These are phyloP conservation scores for Tokudaia tokunoshimensis DNA, from an alignment of 2,797 vertebrate genomes.

Conservation along the genomic window DNA sequence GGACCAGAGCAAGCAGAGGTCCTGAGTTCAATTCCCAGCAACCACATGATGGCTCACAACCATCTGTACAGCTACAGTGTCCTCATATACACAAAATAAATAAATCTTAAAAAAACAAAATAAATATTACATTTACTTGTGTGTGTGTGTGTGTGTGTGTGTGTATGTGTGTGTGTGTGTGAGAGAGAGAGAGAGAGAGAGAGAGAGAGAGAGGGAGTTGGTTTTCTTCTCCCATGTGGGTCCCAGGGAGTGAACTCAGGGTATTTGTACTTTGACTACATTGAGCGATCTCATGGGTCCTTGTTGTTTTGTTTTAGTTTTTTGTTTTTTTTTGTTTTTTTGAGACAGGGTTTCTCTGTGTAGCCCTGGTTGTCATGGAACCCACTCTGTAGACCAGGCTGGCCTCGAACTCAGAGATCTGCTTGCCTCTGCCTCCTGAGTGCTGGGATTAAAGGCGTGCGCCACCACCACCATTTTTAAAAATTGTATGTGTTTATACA, in stretches of 20 bases:
- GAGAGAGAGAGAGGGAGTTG: neutral
- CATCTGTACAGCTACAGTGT: no score
- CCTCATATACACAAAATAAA: no score
- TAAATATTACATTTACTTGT: neutral
- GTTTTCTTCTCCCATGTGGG: neutral
- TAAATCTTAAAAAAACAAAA: no score
- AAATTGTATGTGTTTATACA: neutral
- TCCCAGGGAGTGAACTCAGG: neutral
- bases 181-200: neutral
- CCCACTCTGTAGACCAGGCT: neutral
- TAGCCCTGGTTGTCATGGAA: neutral
- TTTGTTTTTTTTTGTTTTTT: neutral
- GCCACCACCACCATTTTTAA: neutral
- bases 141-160: neutral
- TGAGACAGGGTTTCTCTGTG: neutral
- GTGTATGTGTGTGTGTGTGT: neutral
- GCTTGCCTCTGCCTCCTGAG: neutral
- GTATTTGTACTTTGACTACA: neutral
- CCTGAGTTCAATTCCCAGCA: no score
- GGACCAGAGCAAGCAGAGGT: no score
- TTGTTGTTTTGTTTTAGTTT: neutral
- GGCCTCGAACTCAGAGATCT: neutral
- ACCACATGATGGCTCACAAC: no score
- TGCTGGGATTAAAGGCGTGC: neutral
- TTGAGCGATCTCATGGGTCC: neutral